Percentiles rank a stretch among this genome's conserved stretches.
These are phyloP conservation scores for Pongo abelii DNA, from an alignment of 2,113 vertebrate species.

Conservation along the genomic window DNA sequence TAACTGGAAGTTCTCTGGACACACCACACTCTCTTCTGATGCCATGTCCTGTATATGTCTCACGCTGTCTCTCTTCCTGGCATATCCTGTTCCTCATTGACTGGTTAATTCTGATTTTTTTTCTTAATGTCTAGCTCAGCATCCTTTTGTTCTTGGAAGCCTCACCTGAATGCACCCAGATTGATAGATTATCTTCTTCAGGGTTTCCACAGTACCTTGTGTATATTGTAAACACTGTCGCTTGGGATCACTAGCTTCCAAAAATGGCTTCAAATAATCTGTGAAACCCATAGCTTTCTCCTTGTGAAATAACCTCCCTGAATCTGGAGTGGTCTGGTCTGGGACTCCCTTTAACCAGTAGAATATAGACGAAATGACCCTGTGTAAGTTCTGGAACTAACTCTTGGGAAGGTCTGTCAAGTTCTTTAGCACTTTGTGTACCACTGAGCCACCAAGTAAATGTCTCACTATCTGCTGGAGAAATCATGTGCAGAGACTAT, in stretches of 20 bases:
- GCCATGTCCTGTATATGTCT: background rate
- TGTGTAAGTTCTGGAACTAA: background rate
- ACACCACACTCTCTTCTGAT: background rate
- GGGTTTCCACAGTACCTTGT: background rate
- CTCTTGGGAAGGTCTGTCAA: background rate
- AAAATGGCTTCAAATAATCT: background rate
- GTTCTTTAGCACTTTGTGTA: background rate
- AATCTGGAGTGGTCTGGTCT: background rate
- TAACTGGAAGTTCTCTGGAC: background rate
- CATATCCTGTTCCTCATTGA: background rate
- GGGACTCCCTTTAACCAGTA: background rate
- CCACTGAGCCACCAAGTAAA: background rate
- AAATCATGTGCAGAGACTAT: background rate
- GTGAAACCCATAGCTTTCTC: background rate
- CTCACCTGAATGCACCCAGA: background rate
- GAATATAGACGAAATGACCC: background rate
- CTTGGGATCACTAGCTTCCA: background rate
- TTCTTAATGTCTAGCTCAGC: background rate
- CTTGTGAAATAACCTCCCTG: background rate
- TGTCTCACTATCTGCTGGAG: background rate
- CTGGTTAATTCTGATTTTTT: background rate
- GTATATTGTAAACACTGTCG: background rate
- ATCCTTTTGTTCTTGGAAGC: background rate
- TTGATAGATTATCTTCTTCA: background rate
- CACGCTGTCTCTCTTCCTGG: background rate